Conservation (phyloP, 1,140 invertebrate species). For the Phenacoccus solenopsis region DNA sequence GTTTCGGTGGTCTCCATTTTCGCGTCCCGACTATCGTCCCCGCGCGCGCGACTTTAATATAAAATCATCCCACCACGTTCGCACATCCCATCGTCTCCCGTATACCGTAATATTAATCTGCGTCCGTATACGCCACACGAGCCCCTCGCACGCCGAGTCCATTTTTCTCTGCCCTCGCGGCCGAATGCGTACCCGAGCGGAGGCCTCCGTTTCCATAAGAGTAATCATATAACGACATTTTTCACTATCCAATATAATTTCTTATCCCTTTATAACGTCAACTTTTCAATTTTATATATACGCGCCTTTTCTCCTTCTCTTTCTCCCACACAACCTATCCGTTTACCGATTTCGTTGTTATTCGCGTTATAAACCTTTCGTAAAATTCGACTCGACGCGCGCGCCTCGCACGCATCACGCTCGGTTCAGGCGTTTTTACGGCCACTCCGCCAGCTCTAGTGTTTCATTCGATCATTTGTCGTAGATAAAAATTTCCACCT, state of each 20-base stretch:
- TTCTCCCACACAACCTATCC: no score
- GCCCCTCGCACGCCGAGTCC: background rate
- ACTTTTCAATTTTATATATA: background rate
- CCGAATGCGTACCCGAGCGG: background rate
- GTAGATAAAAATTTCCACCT: background rate
- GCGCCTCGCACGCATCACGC: no score
- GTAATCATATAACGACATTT: slow-evolving; percentile 3
- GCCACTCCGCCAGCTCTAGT: background rate
- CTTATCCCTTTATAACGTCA: slow-evolving; percentile 1
- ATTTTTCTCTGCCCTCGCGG: background rate
- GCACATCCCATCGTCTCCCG: background rate
- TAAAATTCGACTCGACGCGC: no score
- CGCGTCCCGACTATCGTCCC: background rate
- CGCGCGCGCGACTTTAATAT: background rate
- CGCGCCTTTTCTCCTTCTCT: background rate
- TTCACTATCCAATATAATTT: background rate
- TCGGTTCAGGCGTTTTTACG: background rate
- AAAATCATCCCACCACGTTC: background rate
- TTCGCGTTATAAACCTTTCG: no score
- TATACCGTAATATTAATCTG: slow-evolving; percentile 3
- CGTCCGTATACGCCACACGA: background rate
- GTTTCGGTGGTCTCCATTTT: background rate
- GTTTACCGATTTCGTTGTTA: background rate
- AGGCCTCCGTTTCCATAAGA: background rate
- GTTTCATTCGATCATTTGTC: background rate